Evolutionary conservation across 2,888 invertebrate genomes (phyloP), one percentile per base, ranked within the genome.

Genomic region (Auanema freiburgensis): DNA sequence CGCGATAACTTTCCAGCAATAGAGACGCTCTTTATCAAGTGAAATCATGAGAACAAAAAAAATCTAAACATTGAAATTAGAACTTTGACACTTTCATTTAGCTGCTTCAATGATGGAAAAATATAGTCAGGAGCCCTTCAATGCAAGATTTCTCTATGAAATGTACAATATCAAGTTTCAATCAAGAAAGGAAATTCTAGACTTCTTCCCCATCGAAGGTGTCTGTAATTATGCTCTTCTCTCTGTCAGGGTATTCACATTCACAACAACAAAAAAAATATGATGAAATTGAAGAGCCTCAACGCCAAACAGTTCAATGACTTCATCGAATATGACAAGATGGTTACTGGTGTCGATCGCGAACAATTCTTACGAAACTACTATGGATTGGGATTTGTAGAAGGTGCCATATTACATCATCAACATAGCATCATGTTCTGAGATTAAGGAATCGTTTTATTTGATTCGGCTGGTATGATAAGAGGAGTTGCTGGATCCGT

Each of bases 71-170:
- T 33, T 25, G 53, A 53, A 53, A 6, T 25, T 33, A 12, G 41
- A 59, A 14, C 5, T 33, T 33, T 33, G 33, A 33, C 33, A 8
- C 33, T 6, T 46, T 6, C 3, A 52, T 62, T 57, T 42, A 62
- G 62, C 57, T 14, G 12, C 49, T 18, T 55, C 56, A 25, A 62
- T 62, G 62, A 57, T 62, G 62, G 57, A 51, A n/a, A 62, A 62
- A 23, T 62, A 62, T 51, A 41, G 51, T n/a, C 56, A 57, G 50
- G 56, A 50, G 24, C 62, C 62, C 2, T 62, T 62, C 42, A 42
- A 57, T 21, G 56, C 56, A 18, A 42, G 21, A 21, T 56, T 50
- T 42, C 40, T 46, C 5, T 57, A 62, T 50, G 52, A 57, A 25
- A 16, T 62, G 25, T 62, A 33, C 62, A 46, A 49, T 18, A 51